These are phyloP conservation scores for Monodelphis domestica DNA, from an alignment of 2,797 vertebrate species.

Conservation along the genomic window DNA sequence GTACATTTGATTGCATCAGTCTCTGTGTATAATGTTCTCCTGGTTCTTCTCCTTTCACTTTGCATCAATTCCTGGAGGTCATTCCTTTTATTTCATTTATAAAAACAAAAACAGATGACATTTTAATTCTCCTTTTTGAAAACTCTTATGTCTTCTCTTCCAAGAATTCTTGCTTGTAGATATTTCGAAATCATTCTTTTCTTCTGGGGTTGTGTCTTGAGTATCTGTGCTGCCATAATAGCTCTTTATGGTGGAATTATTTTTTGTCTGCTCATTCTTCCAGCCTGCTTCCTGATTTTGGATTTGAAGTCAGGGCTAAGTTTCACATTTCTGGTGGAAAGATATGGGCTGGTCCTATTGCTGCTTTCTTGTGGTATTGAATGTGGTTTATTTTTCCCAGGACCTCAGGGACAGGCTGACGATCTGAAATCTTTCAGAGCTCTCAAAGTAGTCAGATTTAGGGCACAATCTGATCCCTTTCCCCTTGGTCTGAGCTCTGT, in stretches of 20 bases:
- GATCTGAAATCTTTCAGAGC: neutral
- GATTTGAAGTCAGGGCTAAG: too few species aligned
- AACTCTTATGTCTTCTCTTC: too few species aligned
- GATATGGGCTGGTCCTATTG: too few species aligned
- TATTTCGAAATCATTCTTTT: neutral
- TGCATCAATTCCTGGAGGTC: too few species aligned
- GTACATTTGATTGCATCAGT: too few species aligned
- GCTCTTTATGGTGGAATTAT: neutral
- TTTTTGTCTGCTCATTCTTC: neutral
- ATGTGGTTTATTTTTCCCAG: neutral
- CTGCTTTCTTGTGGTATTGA: too few species aligned
- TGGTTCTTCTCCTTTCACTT: too few species aligned
- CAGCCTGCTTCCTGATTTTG: too few species aligned
- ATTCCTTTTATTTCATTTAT: too few species aligned
- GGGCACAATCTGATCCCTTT: neutral
- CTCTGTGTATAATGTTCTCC: too few species aligned
- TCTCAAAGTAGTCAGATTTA: neutral
- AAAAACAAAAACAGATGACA: too few species aligned
- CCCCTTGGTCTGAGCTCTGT: neutral
- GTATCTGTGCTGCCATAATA: neutral
- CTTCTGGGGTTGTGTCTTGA: neutral
- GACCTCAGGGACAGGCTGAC: neutral
- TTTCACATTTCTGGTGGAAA: neutral
- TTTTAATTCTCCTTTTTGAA: too few species aligned
- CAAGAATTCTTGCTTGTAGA: neutral